phyloP scores from a whole-genome alignment of 2,888 invertebrate species.

The Allophyes oxyacanthae region DNA sequence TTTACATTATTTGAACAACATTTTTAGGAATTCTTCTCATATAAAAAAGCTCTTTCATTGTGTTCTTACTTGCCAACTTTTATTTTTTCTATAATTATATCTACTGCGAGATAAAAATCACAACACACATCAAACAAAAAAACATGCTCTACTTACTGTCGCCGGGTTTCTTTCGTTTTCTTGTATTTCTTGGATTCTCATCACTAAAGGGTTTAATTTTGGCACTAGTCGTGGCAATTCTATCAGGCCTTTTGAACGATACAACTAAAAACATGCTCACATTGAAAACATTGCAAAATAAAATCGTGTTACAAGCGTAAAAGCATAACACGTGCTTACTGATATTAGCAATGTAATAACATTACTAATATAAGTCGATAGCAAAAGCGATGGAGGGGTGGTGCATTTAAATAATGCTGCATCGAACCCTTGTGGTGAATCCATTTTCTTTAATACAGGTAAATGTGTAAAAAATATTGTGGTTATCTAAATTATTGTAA shows the following conservation, averaged over 20 bases:
- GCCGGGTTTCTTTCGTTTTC: conserved; percentile 94
- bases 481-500: too few species aligned
- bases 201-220: conserved; percentile 72
- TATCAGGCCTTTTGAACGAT: conserved; percentile 94
- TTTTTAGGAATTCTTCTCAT: too few species aligned
- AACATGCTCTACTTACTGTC: conserved; percentile 80
- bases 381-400: neutral
- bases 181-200: conserved; percentile 77
- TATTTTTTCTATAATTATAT: neutral
- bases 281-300: conserved; percentile 43
- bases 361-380: neutral
- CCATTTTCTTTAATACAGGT: too few species aligned
- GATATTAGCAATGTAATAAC: neutral
- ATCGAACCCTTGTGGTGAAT: neutral
- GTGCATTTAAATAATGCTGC: neutral
- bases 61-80: too few species aligned
- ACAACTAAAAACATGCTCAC: conserved; percentile 90
- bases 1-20: too few species aligned
- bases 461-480: too few species aligned
- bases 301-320: conserved; percentile 36
- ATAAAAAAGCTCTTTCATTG: neutral
- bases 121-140: conserved; percentile 21
- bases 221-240: conserved; percentile 70
- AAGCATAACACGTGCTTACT: conserved; percentile 16
- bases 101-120: conserved; percentile 1